A percentile compares a stretch with the other conserved stretches of the same genome.
These are phyloP conservation scores for Drosophila athabasca DNA, from an alignment of 1,140 invertebrate genomes.

Conservation along the genomic window DNA sequence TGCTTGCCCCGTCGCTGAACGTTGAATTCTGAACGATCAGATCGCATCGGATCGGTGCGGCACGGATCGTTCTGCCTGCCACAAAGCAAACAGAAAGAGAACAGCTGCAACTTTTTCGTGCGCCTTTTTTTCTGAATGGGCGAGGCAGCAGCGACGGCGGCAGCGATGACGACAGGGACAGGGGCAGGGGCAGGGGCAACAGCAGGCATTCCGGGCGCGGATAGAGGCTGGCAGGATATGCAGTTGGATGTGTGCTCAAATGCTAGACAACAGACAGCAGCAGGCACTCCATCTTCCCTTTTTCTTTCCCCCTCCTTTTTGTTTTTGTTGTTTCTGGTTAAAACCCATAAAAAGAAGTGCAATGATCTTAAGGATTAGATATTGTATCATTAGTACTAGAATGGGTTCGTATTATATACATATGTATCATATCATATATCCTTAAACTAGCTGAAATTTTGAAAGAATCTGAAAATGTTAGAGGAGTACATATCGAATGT, in stretches of 20 bases:
- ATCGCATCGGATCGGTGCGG: constrained; percentile 16
- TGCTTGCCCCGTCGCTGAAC: constrained; percentile 26
- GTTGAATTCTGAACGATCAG: neutral
- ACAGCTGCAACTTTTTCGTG: constrained; percentile 73
- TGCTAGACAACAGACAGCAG: constrained; percentile 26
- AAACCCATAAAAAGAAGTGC: constrained; percentile 53
- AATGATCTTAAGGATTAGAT: constrained; percentile 40
- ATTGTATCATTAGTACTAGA: too few relatives aligned
- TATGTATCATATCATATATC: constrained; percentile 14
- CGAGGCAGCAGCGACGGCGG: constrained; percentile 40
- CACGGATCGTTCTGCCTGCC: constrained; percentile 16
- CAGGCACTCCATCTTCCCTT: neutral
- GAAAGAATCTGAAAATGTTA: constrained; percentile 5
- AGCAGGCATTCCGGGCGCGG: constrained; percentile 26
- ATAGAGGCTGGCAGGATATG: constrained; percentile 72
- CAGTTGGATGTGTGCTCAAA: constrained; percentile 29
- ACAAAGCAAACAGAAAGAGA: constrained; percentile 57
- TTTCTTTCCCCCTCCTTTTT: neutral
- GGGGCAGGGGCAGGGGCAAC: constrained; percentile 14
- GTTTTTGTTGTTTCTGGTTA: neutral
- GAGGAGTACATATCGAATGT: neutral
- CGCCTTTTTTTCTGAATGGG: constrained; percentile 69
- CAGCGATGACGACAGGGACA: constrained; percentile 30
- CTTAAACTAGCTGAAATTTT: constrained; percentile 21
- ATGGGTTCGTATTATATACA: constrained; percentile 4